phyloP scores from a whole-genome alignment of 2,888 invertebrate genomes.

The Sarcophaga subvicina region DNA sequence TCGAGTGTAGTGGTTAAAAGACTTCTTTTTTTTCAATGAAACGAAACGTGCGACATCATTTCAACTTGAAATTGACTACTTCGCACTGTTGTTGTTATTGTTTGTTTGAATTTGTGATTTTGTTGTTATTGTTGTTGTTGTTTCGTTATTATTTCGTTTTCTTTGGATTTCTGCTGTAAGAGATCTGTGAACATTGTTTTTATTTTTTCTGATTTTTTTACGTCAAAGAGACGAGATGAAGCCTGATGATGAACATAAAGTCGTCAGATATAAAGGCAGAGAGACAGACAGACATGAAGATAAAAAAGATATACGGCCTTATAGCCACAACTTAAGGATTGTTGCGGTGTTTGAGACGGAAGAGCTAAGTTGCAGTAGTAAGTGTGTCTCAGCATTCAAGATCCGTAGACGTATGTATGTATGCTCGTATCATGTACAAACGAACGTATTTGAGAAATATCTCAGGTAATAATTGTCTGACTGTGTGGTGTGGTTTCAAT shows the following conservation, averaged over 20 bases:
- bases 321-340: not conserved
- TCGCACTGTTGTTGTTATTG: slow-evolving; percentile 59
- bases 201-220: slow-evolving; percentile 14
- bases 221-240: slow-evolving; percentile 34
- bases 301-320: not conserved
- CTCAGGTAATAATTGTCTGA: slow-evolving; percentile 63
- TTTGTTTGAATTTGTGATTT: too few relatives aligned
- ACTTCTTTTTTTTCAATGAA: slow-evolving; percentile 20
- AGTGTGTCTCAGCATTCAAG: slow-evolving; percentile 39
- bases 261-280: slow-evolving; percentile 1
- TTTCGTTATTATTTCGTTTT: slow-evolving; percentile 40
- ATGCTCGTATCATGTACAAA: not conserved
- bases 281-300: not conserved
- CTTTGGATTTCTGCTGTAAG: slow-evolving; percentile 46
- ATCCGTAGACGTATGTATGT: not conserved
- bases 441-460: slow-evolving; percentile 45
- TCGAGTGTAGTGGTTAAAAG: slow-evolving; percentile 38
- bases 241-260: slow-evolving; percentile 16
- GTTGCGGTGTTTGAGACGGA: not conserved
- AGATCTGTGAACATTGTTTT: slow-evolving; percentile 55
- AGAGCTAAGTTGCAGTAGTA: slow-evolving; percentile 57
- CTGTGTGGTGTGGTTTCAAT: slow-evolving; percentile 53
- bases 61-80: slow-evolving; percentile 64
- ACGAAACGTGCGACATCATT: slow-evolving; percentile 66
- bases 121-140: not conserved